These are phyloP conservation scores for Philypnodon macrostomus DNA, from an alignment of 2,797 vertebrate species.

Conservation along the genomic window DNA sequence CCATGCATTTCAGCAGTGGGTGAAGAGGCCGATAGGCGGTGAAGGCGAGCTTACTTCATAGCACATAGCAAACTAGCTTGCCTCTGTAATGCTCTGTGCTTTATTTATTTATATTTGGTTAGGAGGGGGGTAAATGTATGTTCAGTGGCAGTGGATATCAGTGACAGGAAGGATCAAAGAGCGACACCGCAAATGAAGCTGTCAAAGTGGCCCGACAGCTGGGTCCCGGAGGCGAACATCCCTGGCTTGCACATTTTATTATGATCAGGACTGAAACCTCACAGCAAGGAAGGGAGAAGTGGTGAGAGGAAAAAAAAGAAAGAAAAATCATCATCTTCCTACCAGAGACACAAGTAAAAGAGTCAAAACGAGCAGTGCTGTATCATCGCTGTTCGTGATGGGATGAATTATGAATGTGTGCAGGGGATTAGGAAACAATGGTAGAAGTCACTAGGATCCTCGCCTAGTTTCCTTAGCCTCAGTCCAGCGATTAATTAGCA, in stretches of 20 bases:
- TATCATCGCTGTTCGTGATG: slow-evolving; percentile 60
- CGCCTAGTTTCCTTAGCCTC: slow-evolving; percentile 69
- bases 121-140: slow-evolving; percentile 66
- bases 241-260: slow-evolving; percentile 65
- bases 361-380: slow-evolving; percentile 57
- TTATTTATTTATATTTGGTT: slow-evolving; percentile 68
- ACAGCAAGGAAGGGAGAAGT: slow-evolving; percentile 53
- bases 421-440: slow-evolving; percentile 74
- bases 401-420: slow-evolving; percentile 76
- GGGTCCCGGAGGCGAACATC: slow-evolving; percentile 71
- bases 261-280: slow-evolving; percentile 64
- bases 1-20: slow-evolving; percentile 51
- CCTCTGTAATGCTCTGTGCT: slow-evolving; percentile 33
- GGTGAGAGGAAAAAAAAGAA: slow-evolving; percentile 23
- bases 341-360: slow-evolving; percentile 55
- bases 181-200: slow-evolving; percentile 74
- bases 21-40: slow-evolving; percentile 45
- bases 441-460: slow-evolving; percentile 70
- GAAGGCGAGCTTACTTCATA: slow-evolving; percentile 62
- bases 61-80: slow-evolving; percentile 49
- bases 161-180: slow-evolving; percentile 76
- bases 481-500: slow-evolving; percentile 76
- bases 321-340: slow-evolving; percentile 57
- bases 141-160: slow-evolving; percentile 69
- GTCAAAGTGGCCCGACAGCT: slow-evolving; percentile 75